Base-by-base conservation (phyloP, 2,113 vertebrate species). In the Phyllopteryx taeniolatus region DNA sequence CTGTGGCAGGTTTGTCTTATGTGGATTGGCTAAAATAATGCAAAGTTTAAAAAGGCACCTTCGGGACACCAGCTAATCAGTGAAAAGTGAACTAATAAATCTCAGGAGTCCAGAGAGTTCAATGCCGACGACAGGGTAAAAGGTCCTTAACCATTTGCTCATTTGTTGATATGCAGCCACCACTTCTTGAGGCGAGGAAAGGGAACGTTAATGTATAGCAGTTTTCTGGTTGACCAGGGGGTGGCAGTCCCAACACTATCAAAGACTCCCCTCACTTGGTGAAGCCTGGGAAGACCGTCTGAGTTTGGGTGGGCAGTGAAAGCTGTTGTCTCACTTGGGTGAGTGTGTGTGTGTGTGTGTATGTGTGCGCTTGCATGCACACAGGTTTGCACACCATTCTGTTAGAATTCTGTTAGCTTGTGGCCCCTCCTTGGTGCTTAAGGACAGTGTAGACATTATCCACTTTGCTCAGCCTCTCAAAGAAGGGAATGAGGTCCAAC, bases 401-500 rank as follows among this genome's bases (percentile, higher is more conserved):
- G 67, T 78, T 82, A 72, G 2, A 80, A 59, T 71, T 0, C 31
- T 33, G 94, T 92, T 96, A 98, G 93, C 96, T 98, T 53, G 92
- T 90, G 31, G 93, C 91, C 90, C 93, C 91, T 89, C 93, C 91
- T 17, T 95, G 96, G 47, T 97, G 96, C 92, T 96, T 97, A 85
- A 99, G 96, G 87, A 98, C 94, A 39, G 95, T 91, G 76, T 96
- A 99, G 77, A 99, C 93, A 0, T 95, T 94, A 4, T 99, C 97
- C 90, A 96, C 96, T 62, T 95, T 95, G 93, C 96, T 97, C 78
- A 99, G 95, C 93, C 93, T 93, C 91, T 99, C 98, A 0, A 99
- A 99, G 91, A 98, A 98, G 1, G 98, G 97, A 83, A 99, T 92
- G 77, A 99, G 94, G 75, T 99, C 97, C 46, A 98, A 93, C 74